Conservation (phyloP, 2,888 invertebrate species). For the Torymus texanus region DNA sequence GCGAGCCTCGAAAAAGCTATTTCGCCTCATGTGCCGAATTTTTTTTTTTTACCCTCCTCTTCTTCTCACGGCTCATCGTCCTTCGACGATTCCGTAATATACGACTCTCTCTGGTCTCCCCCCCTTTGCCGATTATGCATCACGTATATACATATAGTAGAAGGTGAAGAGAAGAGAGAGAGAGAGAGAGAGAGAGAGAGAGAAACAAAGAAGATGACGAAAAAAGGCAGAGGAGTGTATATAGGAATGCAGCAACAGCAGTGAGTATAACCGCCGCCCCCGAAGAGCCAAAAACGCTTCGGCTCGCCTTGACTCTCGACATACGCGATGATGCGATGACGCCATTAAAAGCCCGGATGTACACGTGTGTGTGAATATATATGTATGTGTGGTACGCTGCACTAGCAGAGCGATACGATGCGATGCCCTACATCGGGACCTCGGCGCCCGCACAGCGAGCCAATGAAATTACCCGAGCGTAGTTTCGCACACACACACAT, state of each 20-base stretch:
- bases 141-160: not conserved
- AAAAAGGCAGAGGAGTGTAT: not conserved
- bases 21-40: not conserved
- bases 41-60: not conserved
- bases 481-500: conserved; percentile 18
- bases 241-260: not conserved
- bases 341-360: conserved; percentile 52
- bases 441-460: not conserved
- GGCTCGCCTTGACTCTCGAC: conserved; percentile 27
- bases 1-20: conserved; percentile 33
- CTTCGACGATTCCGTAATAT: conserved; percentile 15
- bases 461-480: conserved; percentile 43
- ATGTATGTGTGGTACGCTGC: no score
- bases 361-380: not conserved
- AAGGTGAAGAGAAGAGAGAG: not conserved
- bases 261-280: conserved; percentile 13
- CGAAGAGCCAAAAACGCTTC: not conserved
- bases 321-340: conserved; percentile 45
- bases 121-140: conserved; percentile 9
- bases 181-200: not conserved
- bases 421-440: conserved; percentile 47
- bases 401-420: not conserved
- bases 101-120: not conserved
- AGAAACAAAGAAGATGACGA: conserved; percentile 34
- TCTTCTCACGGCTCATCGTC: not conserved